Conservation (phyloP, 2,113 vertebrate species). For the Pseudonaja textilis region DNA sequence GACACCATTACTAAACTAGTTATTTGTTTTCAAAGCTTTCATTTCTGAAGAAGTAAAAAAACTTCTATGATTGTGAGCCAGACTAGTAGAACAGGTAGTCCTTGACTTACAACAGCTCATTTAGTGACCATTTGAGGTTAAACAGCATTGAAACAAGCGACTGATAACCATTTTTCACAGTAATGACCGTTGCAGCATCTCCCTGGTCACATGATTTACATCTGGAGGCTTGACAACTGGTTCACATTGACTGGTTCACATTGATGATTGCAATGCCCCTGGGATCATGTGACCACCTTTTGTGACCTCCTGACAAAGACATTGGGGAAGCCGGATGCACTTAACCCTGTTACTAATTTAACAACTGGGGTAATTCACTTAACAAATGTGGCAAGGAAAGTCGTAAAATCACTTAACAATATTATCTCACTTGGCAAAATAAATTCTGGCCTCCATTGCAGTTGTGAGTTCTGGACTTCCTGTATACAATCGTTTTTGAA, state of each 20-base stretch:
- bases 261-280: not conserved
- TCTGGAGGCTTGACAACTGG: not conserved
- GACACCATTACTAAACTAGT: not conserved
- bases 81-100: not conserved
- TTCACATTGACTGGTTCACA: not conserved
- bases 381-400: not conserved
- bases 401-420: not conserved
- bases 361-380: not conserved
- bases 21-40: not conserved
- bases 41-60: not conserved
- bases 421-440: not conserved
- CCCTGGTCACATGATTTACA: not conserved
- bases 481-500: not conserved
- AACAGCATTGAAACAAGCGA: not conserved
- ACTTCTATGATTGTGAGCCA: not conserved
- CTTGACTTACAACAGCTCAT: not conserved
- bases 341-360: not conserved
- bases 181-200: not conserved
- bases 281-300: not conserved
- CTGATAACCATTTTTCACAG: not conserved
- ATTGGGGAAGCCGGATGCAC: not conserved
- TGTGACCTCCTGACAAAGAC: not conserved
- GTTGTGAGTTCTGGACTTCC: not conserved
- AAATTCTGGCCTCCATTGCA: not conserved
- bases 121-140: not conserved